Conservation (phyloP, 2,113 vertebrate species). For the Corythaixoides concolor region DNA sequence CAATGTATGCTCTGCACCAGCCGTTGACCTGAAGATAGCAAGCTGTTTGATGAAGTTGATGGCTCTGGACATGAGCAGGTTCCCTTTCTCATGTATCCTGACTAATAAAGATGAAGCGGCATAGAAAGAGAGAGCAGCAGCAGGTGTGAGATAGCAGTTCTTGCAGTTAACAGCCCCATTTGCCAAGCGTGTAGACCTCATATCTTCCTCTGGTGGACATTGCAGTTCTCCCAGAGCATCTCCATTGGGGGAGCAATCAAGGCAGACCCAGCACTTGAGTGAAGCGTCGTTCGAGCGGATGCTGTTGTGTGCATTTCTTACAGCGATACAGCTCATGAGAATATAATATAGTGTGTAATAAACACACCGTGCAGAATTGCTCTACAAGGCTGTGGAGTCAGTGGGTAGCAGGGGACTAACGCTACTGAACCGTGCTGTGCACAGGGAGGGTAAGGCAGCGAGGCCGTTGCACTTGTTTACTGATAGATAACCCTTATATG, state of each 20-base stretch:
- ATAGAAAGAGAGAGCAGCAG: neutral
- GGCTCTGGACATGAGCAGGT: neutral
- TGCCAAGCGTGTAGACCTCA: neutral
- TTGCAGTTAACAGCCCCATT: neutral
- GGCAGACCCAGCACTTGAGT: neutral
- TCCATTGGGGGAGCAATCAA: neutral
- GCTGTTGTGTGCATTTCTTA: neutral
- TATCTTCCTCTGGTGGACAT: neutral
- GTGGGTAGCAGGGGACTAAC: neutral
- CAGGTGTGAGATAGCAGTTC: neutral
- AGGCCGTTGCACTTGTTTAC: neutral
- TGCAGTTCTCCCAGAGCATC: neutral
- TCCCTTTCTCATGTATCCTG: neutral
- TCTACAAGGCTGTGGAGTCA: neutral
- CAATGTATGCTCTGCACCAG: neutral
- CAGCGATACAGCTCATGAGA: rapidly evolving
- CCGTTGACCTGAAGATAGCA: neutral
- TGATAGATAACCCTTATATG: neutral
- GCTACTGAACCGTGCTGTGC: neutral
- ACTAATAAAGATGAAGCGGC: neutral
- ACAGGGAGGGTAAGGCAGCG: neutral
- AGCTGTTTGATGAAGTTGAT: neutral
- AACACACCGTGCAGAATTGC: neutral
- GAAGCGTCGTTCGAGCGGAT: neutral
- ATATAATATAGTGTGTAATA: neutral